phyloP scores from a whole-genome alignment of 2,797 vertebrate species.

The Microctenopoma stevenorrisi region DNA sequence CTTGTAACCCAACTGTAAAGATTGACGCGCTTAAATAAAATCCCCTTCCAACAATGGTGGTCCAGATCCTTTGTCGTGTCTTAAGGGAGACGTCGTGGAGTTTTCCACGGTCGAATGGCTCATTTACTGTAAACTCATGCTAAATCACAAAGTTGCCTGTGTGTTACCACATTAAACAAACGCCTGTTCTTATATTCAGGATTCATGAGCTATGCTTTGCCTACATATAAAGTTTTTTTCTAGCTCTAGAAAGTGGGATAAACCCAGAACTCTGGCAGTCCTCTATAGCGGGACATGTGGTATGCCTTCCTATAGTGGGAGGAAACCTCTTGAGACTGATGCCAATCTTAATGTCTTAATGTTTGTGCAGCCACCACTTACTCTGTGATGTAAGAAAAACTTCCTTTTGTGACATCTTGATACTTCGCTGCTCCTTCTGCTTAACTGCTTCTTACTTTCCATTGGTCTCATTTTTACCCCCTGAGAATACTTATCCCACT shows the following conservation, averaged over 20 bases:
- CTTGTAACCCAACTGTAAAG: conserved; percentile 18
- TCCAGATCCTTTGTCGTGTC: not conserved
- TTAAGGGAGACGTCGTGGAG: conserved; percentile 2
- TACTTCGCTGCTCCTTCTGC: not conserved
- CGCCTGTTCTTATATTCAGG: not conserved
- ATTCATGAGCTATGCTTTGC: conserved; percentile 11
- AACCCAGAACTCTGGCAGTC: conserved; percentile 39
- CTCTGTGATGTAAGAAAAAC: not conserved
- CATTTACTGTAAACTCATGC: conserved; percentile 10
- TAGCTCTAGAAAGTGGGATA: conserved; percentile 40
- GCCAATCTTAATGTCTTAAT: not conserved
- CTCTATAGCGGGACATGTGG: conserved; percentile 45
- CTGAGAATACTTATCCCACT: conserved; percentile 32
- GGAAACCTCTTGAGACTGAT: not conserved
- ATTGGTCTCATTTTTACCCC: not conserved
- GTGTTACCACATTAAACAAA: not conserved
- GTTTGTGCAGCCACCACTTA: not conserved
- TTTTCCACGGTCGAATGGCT: conserved; percentile 7
- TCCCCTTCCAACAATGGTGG: conserved; percentile 12
- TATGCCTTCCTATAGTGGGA: conserved; percentile 9
- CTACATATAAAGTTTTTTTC: conserved; percentile 34
- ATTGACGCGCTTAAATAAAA: conserved; percentile 1
- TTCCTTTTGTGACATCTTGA: not conserved
- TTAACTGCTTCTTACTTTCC: not conserved
- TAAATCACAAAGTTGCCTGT: conserved; percentile 11